A percentile compares a stretch with the other conserved stretches of the same genome.
phyloP scores from a whole-genome alignment of 2,888 invertebrate species.

The Apoda limacodes region DNA sequence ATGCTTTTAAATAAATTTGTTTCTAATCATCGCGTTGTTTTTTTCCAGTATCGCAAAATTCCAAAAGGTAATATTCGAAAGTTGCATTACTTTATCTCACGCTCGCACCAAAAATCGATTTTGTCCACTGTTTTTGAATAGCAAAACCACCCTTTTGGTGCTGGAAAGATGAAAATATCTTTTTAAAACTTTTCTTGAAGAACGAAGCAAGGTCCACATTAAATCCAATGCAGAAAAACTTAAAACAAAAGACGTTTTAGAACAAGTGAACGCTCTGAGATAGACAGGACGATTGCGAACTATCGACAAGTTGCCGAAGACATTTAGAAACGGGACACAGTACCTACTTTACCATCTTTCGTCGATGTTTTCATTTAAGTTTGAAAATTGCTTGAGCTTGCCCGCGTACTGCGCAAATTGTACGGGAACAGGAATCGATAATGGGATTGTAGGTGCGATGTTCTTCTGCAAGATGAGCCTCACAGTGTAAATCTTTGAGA shows the following conservation, averaged over 20 bases:
- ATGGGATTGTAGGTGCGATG: constrained; percentile 63
- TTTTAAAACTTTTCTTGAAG: too few relatives aligned
- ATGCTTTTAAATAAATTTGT: too few relatives aligned
- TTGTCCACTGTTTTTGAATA: too few relatives aligned
- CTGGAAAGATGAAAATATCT: too few relatives aligned
- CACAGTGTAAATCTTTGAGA: constrained; percentile 57
- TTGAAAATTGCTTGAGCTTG: constrained; percentile 59
- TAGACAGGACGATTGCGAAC: constrained; percentile 28
- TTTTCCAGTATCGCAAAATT: too few relatives aligned
- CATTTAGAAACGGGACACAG: constrained; percentile 9
- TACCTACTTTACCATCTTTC: constrained; percentile 21
- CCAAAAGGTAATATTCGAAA: too few relatives aligned
- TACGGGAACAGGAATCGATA: constrained; percentile 64
- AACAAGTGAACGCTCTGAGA: constrained; percentile 20
- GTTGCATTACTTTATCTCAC: too few relatives aligned
- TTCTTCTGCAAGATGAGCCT: constrained; percentile 52
- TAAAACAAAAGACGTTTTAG: constrained; percentile 26
- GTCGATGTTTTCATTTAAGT: constrained; percentile 66
- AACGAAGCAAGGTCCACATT: too few relatives aligned
- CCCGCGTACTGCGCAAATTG: constrained; percentile 58
- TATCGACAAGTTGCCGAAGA: constrained; percentile 30
- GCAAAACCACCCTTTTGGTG: too few relatives aligned
- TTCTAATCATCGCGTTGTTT: too few relatives aligned
- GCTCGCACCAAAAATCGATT: too few relatives aligned
- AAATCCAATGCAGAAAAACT: too few relatives aligned